Evolutionary conservation across 2,113 vertebrate genomes (phyloP).

Genomic region (Atherinomorus stipes): DNA sequence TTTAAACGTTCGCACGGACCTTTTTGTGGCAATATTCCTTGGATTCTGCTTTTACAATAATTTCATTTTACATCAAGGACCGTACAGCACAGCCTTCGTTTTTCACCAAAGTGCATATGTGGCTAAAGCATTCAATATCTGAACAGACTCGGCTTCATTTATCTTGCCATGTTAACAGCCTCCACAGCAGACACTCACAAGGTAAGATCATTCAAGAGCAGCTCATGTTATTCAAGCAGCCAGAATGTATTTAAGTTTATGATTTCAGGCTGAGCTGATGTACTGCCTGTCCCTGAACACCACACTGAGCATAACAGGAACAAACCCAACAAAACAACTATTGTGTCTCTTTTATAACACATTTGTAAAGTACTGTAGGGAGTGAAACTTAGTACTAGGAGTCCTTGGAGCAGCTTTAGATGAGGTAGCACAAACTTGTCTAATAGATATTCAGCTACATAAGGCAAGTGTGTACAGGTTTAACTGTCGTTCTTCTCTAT

Average conservation of each 20-base stretch:
- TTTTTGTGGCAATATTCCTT: slow-evolving; percentile 27
- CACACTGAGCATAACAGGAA: slow-evolving; percentile 16
- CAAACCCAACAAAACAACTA: neutral
- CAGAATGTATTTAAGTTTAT: slow-evolving; percentile 41
- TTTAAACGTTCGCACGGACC: slow-evolving; percentile 36
- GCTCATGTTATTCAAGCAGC: slow-evolving; percentile 65
- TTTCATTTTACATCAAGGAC: slow-evolving; percentile 25
- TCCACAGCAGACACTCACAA: slow-evolving; percentile 39
- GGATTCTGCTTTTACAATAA: slow-evolving; percentile 15
- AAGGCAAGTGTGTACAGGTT: no score
- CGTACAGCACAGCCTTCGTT: slow-evolving; percentile 2
- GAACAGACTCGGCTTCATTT: slow-evolving; percentile 42
- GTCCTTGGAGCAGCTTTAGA: no score
- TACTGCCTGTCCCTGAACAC: slow-evolving; percentile 30
- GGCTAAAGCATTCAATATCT: slow-evolving; percentile 13
- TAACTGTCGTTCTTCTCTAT: no score
- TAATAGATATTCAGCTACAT: neutral
- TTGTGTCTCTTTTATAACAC: neutral
- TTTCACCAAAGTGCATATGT: slow-evolving; percentile 15
- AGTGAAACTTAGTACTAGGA: neutral
- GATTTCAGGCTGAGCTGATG: slow-evolving; percentile 17
- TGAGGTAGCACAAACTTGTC: neutral
- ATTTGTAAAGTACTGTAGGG: neutral
- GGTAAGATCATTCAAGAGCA: slow-evolving; percentile 39
- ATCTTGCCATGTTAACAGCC: slow-evolving; percentile 38